Conservation (phyloP, 2,113 vertebrate species). For the Lophochroa leadbeateri region DNA sequence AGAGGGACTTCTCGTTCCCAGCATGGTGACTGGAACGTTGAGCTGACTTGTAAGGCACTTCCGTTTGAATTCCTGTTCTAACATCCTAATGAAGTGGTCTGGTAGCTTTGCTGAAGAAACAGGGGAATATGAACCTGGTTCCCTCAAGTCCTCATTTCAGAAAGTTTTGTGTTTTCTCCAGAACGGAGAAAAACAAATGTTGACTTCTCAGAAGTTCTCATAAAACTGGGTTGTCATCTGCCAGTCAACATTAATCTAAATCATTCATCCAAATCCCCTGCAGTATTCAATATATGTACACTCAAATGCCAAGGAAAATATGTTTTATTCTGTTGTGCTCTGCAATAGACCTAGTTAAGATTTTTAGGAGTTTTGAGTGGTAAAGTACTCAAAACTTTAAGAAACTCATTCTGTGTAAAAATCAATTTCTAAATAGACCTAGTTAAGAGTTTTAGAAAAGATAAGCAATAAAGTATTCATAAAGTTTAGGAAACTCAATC, state of each 20-base stretch:
- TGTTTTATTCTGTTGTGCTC: not conserved
- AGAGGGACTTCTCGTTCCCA: not conserved
- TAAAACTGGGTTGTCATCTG: slow-evolving; percentile 15
- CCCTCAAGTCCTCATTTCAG: not conserved
- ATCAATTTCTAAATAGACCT: not conserved
- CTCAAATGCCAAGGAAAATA: not conserved
- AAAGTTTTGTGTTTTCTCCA: not conserved
- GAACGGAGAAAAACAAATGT: not conserved
- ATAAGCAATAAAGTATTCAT: not conserved
- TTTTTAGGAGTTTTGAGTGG: not conserved
- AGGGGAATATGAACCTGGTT: not conserved
- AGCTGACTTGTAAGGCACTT: not conserved
- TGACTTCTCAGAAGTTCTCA: slow-evolving; percentile 7
- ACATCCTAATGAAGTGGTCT: not conserved
- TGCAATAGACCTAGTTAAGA: not conserved
- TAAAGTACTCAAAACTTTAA: not conserved
- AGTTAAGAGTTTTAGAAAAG: not conserved
- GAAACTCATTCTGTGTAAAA: not conserved
- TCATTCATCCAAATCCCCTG: not conserved
- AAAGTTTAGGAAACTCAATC: not conserved
- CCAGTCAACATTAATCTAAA: slow-evolving; percentile 5
- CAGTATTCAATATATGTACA: not conserved
- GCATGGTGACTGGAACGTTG: not conserved
- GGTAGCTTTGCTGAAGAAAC: not conserved
- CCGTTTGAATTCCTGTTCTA: not conserved